Conservation (phyloP, 2,888 invertebrate species). For the Pharmacophagus antenor region DNA sequence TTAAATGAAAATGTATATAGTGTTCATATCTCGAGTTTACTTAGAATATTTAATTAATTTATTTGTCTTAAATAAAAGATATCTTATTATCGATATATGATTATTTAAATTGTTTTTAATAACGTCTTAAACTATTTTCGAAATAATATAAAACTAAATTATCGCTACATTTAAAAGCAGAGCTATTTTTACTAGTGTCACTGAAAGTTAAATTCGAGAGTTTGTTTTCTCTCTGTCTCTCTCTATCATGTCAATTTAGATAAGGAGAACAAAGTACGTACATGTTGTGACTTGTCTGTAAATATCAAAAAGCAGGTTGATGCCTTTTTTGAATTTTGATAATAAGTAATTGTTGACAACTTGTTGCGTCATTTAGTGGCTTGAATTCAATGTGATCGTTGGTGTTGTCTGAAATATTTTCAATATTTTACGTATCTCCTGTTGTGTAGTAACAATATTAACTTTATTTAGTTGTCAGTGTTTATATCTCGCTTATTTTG, state of each 20-base stretch:
- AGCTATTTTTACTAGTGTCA: neutral
- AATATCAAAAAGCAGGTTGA: conserved; percentile 33
- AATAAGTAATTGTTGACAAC: conserved; percentile 6
- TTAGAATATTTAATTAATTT: no score
- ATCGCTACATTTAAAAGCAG: neutral
- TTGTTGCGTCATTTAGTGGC: conserved; percentile 10
- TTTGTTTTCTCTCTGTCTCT: conserved; percentile 25
- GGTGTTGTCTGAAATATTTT: conserved; percentile 2
- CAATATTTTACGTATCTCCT: neutral
- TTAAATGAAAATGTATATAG: no score
- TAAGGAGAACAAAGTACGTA: conserved; percentile 17
- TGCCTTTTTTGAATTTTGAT: conserved; percentile 23
- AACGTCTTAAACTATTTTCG: neutral
- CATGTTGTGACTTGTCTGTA: conserved; percentile 44
- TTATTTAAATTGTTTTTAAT: neutral
- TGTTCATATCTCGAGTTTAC: no score
- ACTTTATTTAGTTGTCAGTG: conserved; percentile 9
- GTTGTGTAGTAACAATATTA: neutral
- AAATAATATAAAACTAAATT: neutral
- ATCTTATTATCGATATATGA: no score
- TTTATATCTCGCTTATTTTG: neutral
- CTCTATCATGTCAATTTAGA: conserved; percentile 4
- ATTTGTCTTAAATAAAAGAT: no score
- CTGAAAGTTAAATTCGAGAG: neutral
- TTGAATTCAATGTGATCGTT: neutral